Conservation (phyloP, 2,113 vertebrate genomes). For the Meles meles region DNA sequence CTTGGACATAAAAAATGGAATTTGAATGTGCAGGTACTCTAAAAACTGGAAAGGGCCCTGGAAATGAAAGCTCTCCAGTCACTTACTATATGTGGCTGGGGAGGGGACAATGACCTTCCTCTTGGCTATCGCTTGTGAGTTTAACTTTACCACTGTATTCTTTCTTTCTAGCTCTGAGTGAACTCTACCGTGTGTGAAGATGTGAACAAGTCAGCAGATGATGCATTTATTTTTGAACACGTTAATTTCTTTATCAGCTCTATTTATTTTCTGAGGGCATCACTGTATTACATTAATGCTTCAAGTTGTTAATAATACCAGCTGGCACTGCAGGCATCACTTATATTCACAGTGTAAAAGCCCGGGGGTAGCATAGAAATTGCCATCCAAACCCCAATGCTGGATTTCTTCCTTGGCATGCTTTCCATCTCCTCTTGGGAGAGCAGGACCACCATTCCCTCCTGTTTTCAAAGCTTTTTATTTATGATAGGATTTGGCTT, state of each 20-base stretch:
- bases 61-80: background rate
- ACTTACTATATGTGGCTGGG: background rate
- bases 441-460: background rate
- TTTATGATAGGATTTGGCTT: background rate
- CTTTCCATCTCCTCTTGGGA: background rate
- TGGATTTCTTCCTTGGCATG: background rate
- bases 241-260: slow-evolving; percentile 60
- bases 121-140: background rate
- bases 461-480: background rate
- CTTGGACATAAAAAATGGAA: background rate
- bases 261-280: slow-evolving; percentile 65
- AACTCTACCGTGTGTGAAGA: slow-evolving; percentile 52
- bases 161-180: background rate
- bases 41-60: background rate
- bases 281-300: slow-evolving; percentile 46
- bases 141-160: background rate
- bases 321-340: slow-evolving; percentile 37
- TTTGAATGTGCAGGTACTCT: background rate
- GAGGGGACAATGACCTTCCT: background rate
- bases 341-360: background rate
- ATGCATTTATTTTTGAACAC: slow-evolving; percentile 69
- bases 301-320: slow-evolving; percentile 50
- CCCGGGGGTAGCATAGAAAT: background rate
- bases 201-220: slow-evolving; percentile 22
- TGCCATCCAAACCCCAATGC: background rate